Conservation (phyloP, 2,888 invertebrate genomes). For the Pseudococcus longispinus region DNA sequence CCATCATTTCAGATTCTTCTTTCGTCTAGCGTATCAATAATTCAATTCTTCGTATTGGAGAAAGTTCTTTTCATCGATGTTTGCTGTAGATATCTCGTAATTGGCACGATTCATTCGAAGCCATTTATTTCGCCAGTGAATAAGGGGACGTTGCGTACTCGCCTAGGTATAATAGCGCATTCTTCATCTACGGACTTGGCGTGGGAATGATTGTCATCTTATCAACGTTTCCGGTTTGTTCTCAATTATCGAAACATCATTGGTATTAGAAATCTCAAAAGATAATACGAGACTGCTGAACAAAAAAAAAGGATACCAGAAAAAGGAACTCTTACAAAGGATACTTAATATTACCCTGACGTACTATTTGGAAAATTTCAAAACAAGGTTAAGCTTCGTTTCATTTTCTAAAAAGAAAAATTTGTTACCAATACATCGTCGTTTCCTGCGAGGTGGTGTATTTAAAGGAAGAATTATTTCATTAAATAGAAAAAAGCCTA, state of each 20-base stretch:
- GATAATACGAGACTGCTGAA: neutral
- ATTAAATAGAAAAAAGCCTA: neutral
- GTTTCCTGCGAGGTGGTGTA: neutral
- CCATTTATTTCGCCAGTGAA: neutral
- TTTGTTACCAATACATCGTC: neutral
- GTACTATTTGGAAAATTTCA: neutral
- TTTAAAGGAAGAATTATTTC: neutral
- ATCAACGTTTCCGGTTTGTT: neutral
- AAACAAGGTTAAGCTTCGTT: neutral
- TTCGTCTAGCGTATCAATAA: neutral
- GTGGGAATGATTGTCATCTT: neutral
- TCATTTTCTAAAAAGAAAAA: neutral
- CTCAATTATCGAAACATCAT: neutral
- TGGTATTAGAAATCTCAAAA: neutral
- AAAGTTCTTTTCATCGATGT: neutral
- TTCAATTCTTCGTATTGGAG: neutral
- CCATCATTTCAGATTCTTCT: neutral
- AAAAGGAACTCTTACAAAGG: neutral
- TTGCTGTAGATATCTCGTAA: neutral
- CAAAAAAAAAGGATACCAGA: neutral
- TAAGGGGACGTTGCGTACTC: neutral
- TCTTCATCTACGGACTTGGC: neutral
- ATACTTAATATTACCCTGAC: neutral
- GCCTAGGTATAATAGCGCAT: neutral
- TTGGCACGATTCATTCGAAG: too few species aligned